Conservation (phyloP, 2,888 invertebrate species). For the Latrodectus hesperus region DNA sequence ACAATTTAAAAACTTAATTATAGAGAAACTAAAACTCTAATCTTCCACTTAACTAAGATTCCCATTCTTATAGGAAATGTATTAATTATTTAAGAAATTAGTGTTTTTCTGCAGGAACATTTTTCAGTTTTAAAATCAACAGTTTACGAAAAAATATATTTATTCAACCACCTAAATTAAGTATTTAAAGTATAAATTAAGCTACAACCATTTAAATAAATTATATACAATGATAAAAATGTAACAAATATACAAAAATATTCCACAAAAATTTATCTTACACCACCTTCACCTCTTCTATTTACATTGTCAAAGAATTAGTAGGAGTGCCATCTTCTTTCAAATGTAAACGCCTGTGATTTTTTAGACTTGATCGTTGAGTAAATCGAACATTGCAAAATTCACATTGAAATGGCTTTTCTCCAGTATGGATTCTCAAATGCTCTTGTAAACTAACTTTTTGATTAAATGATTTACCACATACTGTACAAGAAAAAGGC, state of each 20-base stretch:
- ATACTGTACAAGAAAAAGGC: slow-evolving; percentile 59
- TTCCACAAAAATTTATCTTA: not conserved
- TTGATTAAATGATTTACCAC: slow-evolving; percentile 63
- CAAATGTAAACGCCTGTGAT: slow-evolving; percentile 51
- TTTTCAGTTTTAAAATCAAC: not conserved
- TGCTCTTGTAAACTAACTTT: slow-evolving; percentile 65
- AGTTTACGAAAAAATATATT: not conserved
- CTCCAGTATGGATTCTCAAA: slow-evolving; percentile 62
- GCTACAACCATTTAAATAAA: slow-evolving; percentile 1
- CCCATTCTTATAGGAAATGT: too few relatives aligned
- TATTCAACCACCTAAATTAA: not conserved
- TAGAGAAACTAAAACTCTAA: too few relatives aligned
- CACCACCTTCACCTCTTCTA: not conserved
- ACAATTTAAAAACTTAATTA: too few relatives aligned
- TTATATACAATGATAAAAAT: not conserved
- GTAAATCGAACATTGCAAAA: slow-evolving; percentile 54
- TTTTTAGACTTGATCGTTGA: slow-evolving; percentile 58
- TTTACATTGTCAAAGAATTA: not conserved
- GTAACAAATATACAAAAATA: slow-evolving; percentile 9
- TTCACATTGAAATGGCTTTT: slow-evolving; percentile 62
- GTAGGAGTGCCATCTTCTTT: slow-evolving; percentile 25
- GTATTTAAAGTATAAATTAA: not conserved
- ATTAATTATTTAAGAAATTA: not conserved
- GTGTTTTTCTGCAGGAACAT: not conserved
- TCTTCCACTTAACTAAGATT: too few relatives aligned